phyloP scores from a whole-genome alignment of 2,113 vertebrate species.

The Megaceryle maxima region DNA sequence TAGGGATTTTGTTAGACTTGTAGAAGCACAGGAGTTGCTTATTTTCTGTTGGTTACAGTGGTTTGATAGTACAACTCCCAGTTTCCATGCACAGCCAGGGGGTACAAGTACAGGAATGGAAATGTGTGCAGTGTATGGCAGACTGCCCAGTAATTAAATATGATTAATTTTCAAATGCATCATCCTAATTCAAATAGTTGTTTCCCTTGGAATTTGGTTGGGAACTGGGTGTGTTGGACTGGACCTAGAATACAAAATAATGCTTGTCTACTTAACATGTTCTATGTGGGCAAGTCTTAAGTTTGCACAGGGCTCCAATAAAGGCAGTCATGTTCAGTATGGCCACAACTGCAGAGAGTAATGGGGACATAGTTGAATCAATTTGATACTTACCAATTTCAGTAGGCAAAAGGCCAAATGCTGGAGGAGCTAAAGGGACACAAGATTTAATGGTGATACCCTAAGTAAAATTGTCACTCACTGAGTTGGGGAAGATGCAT shows the following conservation, averaged over 20 bases:
- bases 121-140: conserved; percentile 30
- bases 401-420: conserved; percentile 1
- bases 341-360: not conserved
- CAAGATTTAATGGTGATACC: not conserved
- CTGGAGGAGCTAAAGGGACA: not conserved
- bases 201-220: not conserved
- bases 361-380: not conserved
- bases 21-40: not conserved
- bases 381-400: not conserved
- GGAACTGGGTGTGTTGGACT: not conserved
- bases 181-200: not conserved
- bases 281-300: not conserved
- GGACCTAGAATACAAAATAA: not conserved
- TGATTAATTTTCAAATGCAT: not conserved
- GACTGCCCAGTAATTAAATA: conserved; percentile 16
- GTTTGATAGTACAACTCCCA: not conserved
- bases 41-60: conserved; percentile 22
- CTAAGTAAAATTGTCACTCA: not conserved
- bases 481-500: not conserved
- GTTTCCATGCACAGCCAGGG: not conserved
- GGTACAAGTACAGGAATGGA: not conserved
- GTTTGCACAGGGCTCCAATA: not conserved
- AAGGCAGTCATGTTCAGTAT: not conserved
- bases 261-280: not conserved
- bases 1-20: conserved; percentile 17